These are phyloP conservation scores for Melanaphis sacchari DNA, from an alignment of 1,140 invertebrate genomes.

Conservation along the genomic window DNA sequence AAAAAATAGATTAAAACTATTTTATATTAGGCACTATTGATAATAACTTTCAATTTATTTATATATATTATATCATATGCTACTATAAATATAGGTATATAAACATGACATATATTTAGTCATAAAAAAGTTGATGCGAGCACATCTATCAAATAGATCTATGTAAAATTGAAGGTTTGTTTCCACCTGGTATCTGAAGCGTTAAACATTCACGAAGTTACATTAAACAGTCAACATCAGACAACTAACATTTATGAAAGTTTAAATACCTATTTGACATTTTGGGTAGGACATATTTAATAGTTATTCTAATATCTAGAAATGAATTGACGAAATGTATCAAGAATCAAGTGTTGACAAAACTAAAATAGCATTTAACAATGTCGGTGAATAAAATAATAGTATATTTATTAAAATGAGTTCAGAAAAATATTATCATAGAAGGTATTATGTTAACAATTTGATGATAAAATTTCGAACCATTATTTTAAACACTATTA, in stretches of 20 bases:
- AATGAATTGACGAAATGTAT: background rate
- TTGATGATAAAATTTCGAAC: no score
- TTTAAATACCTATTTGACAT: background rate
- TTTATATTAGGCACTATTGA: background rate
- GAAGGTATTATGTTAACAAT: background rate
- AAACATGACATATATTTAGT: background rate
- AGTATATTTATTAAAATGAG: background rate
- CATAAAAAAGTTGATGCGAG: background rate
- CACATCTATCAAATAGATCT: no score
- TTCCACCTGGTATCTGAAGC: background rate
- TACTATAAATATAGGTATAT: background rate
- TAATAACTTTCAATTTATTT: background rate
- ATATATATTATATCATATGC: background rate
- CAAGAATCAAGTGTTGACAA: background rate
- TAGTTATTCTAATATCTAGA: background rate
- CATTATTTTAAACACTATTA: background rate
- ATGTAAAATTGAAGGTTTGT: background rate
- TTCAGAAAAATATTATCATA: background rate
- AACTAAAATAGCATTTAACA: background rate
- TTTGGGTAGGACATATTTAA: background rate
- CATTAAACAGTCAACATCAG: background rate
- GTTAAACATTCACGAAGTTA: background rate
- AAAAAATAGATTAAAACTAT: background rate
- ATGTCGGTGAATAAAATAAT: background rate
- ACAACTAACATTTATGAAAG: background rate